Conservation (phyloP, 2,888 invertebrate genomes). For the Lasioglossum oenotherae region DNA sequence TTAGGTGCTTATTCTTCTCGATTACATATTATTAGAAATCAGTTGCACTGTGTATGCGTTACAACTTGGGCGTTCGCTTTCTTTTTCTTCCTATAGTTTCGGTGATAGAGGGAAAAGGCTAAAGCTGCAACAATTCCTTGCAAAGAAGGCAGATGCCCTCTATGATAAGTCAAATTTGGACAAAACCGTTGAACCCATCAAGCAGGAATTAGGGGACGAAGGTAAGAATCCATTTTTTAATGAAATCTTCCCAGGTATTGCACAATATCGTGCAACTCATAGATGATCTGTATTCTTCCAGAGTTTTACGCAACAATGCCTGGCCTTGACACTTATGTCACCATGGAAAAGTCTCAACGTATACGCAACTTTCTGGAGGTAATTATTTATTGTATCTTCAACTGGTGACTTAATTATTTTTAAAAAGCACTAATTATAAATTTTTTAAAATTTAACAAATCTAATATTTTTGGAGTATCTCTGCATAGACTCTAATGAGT, state of each 20-base stretch:
- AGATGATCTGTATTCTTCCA: constrained; percentile 80
- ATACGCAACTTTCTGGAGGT: constrained; percentile 94
- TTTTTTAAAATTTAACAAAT: neutral
- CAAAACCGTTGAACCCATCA: constrained; percentile 75
- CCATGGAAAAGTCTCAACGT: constrained; percentile 91
- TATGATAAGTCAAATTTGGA: constrained; percentile 86
- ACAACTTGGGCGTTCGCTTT: neutral
- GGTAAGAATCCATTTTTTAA: constrained; percentile 83
- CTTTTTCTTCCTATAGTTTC: constrained; percentile 84
- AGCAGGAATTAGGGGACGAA: constrained; percentile 86
- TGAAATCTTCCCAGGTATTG: neutral
- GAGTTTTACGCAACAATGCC: constrained; percentile 93
- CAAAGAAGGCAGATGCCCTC: constrained; percentile 92
- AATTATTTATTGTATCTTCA: constrained; percentile 74
- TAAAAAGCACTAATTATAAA: neutral
- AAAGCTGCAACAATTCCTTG: constrained; percentile 94
- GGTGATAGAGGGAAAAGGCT: constrained; percentile 93
- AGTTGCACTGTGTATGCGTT: neutral
- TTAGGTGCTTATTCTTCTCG: constrained; percentile 85
- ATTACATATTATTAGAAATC: neutral
- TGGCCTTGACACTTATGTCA: constrained; percentile 93
- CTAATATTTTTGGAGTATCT: neutral
- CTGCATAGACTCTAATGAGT: neutral
- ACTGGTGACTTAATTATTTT: neutral
- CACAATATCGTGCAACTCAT: constrained; percentile 13